Evolutionary conservation across 2,797 vertebrate species (phyloP), one percentile per base, ranked within the genome.

Genomic region (Pachyuromys duprasi): DNA sequence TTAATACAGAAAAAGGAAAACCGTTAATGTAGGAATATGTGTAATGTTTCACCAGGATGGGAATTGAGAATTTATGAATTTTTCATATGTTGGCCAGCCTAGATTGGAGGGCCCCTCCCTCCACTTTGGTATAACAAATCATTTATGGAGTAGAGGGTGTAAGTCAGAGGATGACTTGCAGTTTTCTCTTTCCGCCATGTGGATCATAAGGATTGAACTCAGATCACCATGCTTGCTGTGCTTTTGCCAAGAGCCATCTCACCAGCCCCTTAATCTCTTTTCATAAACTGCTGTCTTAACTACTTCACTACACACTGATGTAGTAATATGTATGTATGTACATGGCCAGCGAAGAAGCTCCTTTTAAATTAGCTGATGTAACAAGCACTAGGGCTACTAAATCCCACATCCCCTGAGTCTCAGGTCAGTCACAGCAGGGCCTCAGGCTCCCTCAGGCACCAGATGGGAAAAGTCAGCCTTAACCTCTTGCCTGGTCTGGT

Each of bases 51-150:
- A 74, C 83, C 76, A 75, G 36, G 33, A 36, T 72, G 24, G 57
- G 60, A 87, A 76, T 28, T 67, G 22, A 69, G 39, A 89, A 80
- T 65, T 45, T 8, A 18, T 45, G 26, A 15, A 14, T 39, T 80
- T 80, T 96, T 96, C 79, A 86, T 86, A 36, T 84, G 55, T 91
- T 93, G 83, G 57, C 55, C 31, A 95, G 15, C 80, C 60, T 74
- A 62, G 60, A 74, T 90, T 80, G 92, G 49, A 79, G 49, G 55
- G 4, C 39, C 28, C 55, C 14, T 62, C n/a, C 79, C 57, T 81
- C 12, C 22, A 24, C 13, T 28, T 4, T 28, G n/a, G 11, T 60
- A 15, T 26, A 36, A 80, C 80, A 42, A 39, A 65, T 45, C 17
- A 31, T 45, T 33, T 65, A 31, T 83, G 81, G 36, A 15, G 36